Evolutionary conservation across 1,140 invertebrate genomes (phyloP).

Genomic region (Tetraneura akinire): DNA sequence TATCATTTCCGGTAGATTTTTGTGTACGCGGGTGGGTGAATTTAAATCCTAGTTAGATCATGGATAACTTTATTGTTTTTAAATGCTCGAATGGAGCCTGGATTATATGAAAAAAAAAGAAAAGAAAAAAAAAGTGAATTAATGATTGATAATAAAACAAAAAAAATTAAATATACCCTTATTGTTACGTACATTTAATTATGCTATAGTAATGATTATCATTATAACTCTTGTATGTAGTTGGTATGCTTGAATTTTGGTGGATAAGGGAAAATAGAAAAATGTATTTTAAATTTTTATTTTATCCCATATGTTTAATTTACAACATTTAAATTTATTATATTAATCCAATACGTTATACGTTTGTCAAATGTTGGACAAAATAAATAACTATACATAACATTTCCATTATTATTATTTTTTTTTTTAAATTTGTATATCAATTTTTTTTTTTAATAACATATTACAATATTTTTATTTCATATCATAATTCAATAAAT

Average conservation of each 20-base stretch:
- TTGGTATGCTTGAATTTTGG: not conserved
- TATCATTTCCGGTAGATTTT: constrained; percentile 3
- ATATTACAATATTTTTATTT: too few relatives aligned
- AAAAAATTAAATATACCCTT: not conserved
- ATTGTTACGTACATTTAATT: constrained; percentile 16
- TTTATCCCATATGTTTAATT: too few relatives aligned
- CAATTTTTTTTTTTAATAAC: too few relatives aligned
- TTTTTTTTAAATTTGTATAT: too few relatives aligned
- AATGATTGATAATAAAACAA: too few relatives aligned
- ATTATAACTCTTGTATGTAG: not conserved
- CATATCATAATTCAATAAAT: too few relatives aligned
- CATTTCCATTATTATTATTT: too few relatives aligned
- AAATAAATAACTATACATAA: too few relatives aligned
- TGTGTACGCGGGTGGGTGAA: not conserved
- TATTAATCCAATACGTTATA: not conserved
- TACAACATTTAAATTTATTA: not conserved
- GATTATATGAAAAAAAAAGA: constrained; percentile 13
- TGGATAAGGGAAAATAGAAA: not conserved
- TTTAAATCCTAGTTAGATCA: constrained; percentile 6
- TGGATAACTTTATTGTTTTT: not conserved
- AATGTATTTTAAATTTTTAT: too few relatives aligned
- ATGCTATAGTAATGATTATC: not conserved
- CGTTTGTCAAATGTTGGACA: not conserved
- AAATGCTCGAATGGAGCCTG: not conserved
- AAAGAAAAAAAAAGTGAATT: not conserved